Base-by-base conservation (phyloP, 2,113 vertebrate genomes). In the Protobothrops mucrosquamatus region DNA sequence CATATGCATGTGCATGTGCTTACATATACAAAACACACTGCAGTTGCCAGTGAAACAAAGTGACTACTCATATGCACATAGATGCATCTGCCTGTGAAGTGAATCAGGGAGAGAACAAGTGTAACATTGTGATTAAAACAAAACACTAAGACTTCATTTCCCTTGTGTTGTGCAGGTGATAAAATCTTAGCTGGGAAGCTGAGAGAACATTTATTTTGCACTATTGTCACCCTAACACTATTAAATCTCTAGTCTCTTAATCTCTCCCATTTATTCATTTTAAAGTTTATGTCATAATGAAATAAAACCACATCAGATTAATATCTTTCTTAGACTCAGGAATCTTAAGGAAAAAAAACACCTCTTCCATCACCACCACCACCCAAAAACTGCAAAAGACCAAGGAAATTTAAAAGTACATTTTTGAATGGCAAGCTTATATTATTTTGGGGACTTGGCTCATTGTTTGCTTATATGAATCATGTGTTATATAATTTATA, bases 201-300 rank as follows among this genome's bases (percentile, higher is more conserved):
- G 89, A 24, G 81, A 88, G 34, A 95, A 96, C 95, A 93, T 18
- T 94, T 6, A 15, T 94, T 93, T 94, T 91, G 89, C 61, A 20
- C 93, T 92, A 48, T 20, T 26, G 15, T 94, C 87, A 89, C 59
- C 34, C 55, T 55, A 91, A 91, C 92, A 89, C 85, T 52, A 3
- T 94, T 96, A 94, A 7, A 88, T 94, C 56, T 90, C 46, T 22
- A 18, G 92, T 29, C 34, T 52, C 20, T 15, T 93, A 34, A 26
- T 93, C 81, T 94, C n/a, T 95, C 74, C 86, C 24, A 4, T 93
- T 94, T 95, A 91, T 94, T 92, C 34, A 94, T 93, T 93, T 91
- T 94, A n/a, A 92, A 59, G 43, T 94, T 95, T 96, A 92, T 54
- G 69, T n/a, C 74, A 43, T 55, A 94, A 92, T 91, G 91, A 94